phyloP scores from a whole-genome alignment of 2,113 vertebrate genomes.

The Galeopterus variegatus region DNA sequence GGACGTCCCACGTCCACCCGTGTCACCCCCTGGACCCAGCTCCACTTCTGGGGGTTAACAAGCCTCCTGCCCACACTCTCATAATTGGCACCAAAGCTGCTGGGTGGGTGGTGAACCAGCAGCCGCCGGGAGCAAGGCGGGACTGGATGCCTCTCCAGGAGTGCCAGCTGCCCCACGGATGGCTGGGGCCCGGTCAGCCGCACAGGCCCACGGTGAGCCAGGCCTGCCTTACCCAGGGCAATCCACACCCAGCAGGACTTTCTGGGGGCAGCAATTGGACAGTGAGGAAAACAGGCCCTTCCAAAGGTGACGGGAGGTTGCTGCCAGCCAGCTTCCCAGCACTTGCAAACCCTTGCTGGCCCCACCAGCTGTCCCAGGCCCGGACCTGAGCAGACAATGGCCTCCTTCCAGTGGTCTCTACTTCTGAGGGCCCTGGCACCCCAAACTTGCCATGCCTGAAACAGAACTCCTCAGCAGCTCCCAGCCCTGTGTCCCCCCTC shows the following conservation, averaged over 20 bases:
- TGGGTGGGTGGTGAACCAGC: not conserved
- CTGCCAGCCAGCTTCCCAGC: fast-evolving
- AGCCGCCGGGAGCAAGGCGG: not conserved
- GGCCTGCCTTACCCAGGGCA: fast-evolving
- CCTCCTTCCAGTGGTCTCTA: no score
- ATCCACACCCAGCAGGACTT: not conserved
- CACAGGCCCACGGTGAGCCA: fast-evolving
- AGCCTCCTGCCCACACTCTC: not conserved
- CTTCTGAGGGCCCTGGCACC: not conserved
- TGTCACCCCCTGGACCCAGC: not conserved
- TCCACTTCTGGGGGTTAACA: not conserved
- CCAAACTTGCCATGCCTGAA: not conserved
- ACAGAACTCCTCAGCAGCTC: not conserved
- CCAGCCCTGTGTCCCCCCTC: not conserved
- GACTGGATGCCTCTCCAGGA: fast-evolving
- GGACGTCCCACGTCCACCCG: fast-evolving
- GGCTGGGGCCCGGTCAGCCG: not conserved
- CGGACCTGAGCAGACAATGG: no score
- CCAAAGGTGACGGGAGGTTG: not conserved
- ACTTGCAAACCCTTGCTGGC: not conserved
- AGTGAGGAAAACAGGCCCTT: fast-evolving
- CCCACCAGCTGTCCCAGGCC: not conserved
- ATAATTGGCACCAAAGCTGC: not conserved
- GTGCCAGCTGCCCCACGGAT: fast-evolving
- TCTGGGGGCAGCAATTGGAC: not conserved